A percentile compares a stretch with the other conserved stretches of the same genome.
These are phyloP conservation scores for Platalea minor DNA, from an alignment of 2,797 vertebrate genomes.

Conservation along the genomic window DNA sequence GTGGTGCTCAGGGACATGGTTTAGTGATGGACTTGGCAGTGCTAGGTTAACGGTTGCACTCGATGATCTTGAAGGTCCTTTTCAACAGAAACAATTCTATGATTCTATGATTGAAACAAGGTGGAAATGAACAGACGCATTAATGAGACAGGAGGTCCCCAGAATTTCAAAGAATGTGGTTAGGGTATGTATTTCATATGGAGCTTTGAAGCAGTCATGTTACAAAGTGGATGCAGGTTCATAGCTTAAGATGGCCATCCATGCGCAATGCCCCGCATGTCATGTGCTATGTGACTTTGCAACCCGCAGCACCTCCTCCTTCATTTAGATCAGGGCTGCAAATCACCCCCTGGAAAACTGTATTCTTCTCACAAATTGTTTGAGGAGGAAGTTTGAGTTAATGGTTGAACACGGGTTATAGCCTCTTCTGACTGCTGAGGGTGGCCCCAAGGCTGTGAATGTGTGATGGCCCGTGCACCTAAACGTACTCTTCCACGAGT, in stretches of 20 bases:
- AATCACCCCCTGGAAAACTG: not conserved
- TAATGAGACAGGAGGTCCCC: not conserved
- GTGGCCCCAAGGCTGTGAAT: not conserved
- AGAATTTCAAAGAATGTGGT: not conserved
- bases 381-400: not conserved
- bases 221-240: not conserved
- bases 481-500: not conserved
- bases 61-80: too few relatives aligned
- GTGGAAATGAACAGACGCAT: not conserved
- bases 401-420: not conserved
- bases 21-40: too few relatives aligned
- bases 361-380: not conserved
- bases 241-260: not conserved
- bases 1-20: too few relatives aligned
- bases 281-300: not conserved
- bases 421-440: not conserved
- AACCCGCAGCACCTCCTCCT: not conserved
- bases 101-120: not conserved
- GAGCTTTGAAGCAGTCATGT: not conserved
- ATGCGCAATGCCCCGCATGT: accelerated
- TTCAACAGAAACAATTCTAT: too few relatives aligned
- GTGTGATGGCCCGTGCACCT: not conserved
- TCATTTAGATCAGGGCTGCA: not conserved
- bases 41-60: too few relatives aligned
- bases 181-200: not conserved